Conservation (phyloP, 2,888 invertebrate genomes). For the Parnassius mnemosyne region DNA sequence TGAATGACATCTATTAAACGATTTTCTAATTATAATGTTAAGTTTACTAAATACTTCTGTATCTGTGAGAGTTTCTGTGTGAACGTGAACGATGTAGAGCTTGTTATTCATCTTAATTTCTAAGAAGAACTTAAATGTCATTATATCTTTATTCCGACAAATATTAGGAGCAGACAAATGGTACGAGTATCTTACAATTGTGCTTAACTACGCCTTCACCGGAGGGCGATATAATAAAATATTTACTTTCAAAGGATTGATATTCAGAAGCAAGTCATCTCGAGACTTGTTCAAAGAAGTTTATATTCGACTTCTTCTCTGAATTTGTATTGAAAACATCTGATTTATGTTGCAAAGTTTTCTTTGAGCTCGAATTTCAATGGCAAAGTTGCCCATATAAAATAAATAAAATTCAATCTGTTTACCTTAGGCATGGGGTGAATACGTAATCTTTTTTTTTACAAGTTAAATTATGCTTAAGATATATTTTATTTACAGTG, state of each 20-base stretch:
- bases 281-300: constrained; percentile 10
- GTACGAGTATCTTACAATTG: too few relatives aligned
- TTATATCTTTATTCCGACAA: too few relatives aligned
- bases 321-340: constrained; percentile 27
- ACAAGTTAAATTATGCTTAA: background rate
- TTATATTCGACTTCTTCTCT: constrained; percentile 18
- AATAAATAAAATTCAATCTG: constrained; percentile 23
- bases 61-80: too few relatives aligned
- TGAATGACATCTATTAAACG: too few relatives aligned
- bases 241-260: constrained; percentile 2
- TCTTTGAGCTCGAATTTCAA: constrained; percentile 20
- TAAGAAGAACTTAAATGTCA: too few relatives aligned
- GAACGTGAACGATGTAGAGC: too few relatives aligned
- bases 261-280: constrained; percentile 7
- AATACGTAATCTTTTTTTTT: constrained; percentile 11
- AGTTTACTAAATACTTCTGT: too few relatives aligned
- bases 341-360: constrained; percentile 26
- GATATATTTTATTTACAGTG: too few relatives aligned
- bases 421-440: constrained; percentile 21
- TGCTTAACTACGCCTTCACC: background rate
- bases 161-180: too few relatives aligned
- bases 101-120: too few relatives aligned
- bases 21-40: too few relatives aligned
- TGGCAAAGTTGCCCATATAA: constrained; percentile 21
- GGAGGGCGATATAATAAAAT: constrained; percentile 1